A percentile compares a stretch with the other conserved stretches of the same genome.
These are phyloP conservation scores for Labia minor DNA, from an alignment of 2,888 invertebrate species.

Conservation along the genomic window DNA sequence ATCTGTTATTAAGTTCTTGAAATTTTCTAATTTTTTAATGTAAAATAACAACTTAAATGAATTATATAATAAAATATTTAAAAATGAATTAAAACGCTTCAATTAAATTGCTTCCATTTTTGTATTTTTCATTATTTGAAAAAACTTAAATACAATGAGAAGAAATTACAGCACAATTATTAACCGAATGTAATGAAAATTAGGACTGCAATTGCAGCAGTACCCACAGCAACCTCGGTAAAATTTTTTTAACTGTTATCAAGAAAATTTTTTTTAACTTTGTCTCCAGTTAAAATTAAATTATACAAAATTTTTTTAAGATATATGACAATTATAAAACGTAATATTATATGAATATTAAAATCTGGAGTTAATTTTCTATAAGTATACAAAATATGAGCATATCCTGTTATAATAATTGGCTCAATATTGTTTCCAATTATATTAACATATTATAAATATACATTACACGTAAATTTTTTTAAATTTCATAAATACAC, in stretches of 20 bases:
- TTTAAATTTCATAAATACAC: not conserved
- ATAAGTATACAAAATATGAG: slow-evolving; percentile 4
- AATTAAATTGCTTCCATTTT: slow-evolving; percentile 18
- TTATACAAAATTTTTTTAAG: not conserved
- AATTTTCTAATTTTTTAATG: not conserved
- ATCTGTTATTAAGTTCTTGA: not conserved
- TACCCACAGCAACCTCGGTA: slow-evolving; percentile 25
- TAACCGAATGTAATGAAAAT: slow-evolving; percentile 20
- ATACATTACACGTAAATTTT: not conserved
- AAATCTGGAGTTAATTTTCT: not conserved
- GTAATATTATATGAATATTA: not conserved
- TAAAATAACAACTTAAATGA: not conserved
- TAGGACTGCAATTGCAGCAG: slow-evolving; percentile 18
- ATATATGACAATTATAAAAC: not conserved
- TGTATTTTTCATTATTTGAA: slow-evolving; percentile 23
- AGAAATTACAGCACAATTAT: slow-evolving; percentile 23
- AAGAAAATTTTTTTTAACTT: not conserved
- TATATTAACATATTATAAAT: slow-evolving; percentile 3
- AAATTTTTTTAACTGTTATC: slow-evolving; percentile 16
- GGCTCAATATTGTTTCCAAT: not conserved
- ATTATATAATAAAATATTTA: not conserved
- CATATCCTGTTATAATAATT: slow-evolving; percentile 1
- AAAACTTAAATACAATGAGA: slow-evolving; percentile 25
- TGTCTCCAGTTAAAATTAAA: slow-evolving; percentile 9
- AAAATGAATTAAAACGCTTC: not conserved